A percentile compares a stretch with the other conserved stretches of the same genome.
These are phyloP conservation scores for Coregonus sp. DNA, from an alignment of 2,797 vertebrate genomes.

Conservation along the genomic window DNA sequence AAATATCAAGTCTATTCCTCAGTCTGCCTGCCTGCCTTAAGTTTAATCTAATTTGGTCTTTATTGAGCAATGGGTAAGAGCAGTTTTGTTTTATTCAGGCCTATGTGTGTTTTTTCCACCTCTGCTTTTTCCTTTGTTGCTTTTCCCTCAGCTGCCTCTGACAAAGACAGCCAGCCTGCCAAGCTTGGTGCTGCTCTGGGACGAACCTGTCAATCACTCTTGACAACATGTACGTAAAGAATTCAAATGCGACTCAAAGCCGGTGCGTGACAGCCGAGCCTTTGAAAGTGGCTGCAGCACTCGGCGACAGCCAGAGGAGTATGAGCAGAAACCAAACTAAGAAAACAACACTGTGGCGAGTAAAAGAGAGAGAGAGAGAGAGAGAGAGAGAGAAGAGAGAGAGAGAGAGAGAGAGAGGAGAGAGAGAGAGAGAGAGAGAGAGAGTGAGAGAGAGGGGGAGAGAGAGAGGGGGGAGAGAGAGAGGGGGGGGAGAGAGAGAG, in stretches of 20 bases:
- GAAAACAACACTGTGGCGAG: constrained; percentile 77
- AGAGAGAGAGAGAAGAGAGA: constrained; percentile 43
- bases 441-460: constrained; percentile 45
- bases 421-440: not conserved
- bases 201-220: constrained; percentile 84
- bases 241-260: constrained; percentile 85
- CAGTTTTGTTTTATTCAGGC: constrained; percentile 80
- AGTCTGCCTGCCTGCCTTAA: constrained; percentile 58
- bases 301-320: constrained; percentile 80
- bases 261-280: constrained; percentile 78
- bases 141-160: constrained; percentile 77
- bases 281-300: constrained; percentile 84
- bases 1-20: constrained; percentile 70
- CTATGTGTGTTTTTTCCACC: constrained; percentile 73
- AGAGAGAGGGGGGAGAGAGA: constrained; percentile 5
- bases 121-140: constrained; percentile 79
- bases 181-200: constrained; percentile 80
- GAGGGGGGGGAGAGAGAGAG: constrained; percentile 12
- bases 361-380: constrained; percentile 30
- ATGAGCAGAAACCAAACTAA: constrained; percentile 80
- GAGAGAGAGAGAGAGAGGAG: not conserved
- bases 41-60: constrained; percentile 81
- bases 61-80: constrained; percentile 79
- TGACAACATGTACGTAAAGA: constrained; percentile 86
- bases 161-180: constrained; percentile 84